phyloP scores from a whole-genome alignment of 2,888 invertebrate genomes.

The Pyrrhosoma nymphula region DNA sequence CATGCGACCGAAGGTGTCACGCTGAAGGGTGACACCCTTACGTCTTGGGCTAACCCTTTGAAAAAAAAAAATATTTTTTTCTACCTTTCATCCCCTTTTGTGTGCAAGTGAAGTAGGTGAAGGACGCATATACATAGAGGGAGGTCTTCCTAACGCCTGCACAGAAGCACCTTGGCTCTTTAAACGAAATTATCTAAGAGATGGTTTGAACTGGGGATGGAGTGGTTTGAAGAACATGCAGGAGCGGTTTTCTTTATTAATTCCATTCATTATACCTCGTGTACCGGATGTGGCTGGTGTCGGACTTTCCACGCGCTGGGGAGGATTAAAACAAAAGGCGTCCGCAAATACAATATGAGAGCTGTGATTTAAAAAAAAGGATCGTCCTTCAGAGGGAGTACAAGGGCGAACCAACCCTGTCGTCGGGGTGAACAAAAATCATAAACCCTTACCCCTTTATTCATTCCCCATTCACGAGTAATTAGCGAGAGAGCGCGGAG shows the following conservation, averaged over 20 bases:
- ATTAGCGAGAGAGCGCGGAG: constrained; percentile 21
- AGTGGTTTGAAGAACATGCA: background rate
- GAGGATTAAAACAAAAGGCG: background rate
- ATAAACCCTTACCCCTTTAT: background rate
- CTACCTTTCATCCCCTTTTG: background rate
- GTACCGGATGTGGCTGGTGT: background rate
- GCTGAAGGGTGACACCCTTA: background rate
- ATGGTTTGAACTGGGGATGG: background rate
- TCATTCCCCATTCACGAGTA: background rate
- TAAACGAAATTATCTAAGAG: background rate
- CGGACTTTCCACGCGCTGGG: background rate
- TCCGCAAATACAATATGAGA: background rate
- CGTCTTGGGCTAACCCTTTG: background rate
- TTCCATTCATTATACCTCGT: background rate
- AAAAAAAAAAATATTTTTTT: background rate
- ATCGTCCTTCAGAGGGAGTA: background rate
- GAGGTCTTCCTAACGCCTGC: background rate
- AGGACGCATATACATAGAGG: background rate
- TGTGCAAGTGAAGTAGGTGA: background rate
- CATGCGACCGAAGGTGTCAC: background rate
- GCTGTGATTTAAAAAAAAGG: constrained; percentile 6
- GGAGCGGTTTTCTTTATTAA: background rate
- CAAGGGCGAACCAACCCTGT: background rate
- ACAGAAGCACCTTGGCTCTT: background rate
- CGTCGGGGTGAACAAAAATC: background rate